A percentile compares a stretch with the other conserved stretches of the same genome.
phyloP scores from a whole-genome alignment of 2,113 vertebrate genomes.

The chimpanzee (Pan troglodytes) region NHGRI_mPanTro3-v2.1_pri NC_072417.2:61643001-61643500 shows the following conservation, averaged over 20 bases:
- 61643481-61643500: neutral
- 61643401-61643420: neutral
- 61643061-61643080: too few species aligned
- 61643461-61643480: neutral
- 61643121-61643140: neutral
- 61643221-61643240: neutral
- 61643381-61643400: neutral
- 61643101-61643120: neutral
- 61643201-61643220: accelerated
- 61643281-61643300: neutral
- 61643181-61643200: neutral
- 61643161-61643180: neutral
- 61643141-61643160: neutral
- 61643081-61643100: too few species aligned
- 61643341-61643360: neutral
- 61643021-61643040: too few species aligned
- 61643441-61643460: neutral
- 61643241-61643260: neutral
- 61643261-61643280: neutral
- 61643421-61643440: neutral
- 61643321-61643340: neutral
- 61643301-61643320: neutral
- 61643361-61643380: neutral
- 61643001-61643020: too few species aligned
- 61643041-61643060: too few species aligned